phyloP scores from a whole-genome alignment of 2,888 invertebrate genomes.

The Acleris sparsana region DNA sequence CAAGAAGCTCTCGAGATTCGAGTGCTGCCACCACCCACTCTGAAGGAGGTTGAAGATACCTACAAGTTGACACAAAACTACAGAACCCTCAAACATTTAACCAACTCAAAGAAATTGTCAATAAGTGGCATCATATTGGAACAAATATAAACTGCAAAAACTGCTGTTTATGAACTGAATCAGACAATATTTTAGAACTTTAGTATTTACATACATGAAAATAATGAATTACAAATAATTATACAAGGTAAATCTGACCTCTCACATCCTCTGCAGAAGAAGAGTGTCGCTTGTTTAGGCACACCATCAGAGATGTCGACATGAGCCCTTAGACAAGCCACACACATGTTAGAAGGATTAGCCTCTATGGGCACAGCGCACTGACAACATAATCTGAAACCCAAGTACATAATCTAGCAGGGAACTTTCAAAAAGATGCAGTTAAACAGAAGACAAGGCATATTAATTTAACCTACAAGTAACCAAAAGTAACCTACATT shows the following conservation, averaged over 20 bases:
- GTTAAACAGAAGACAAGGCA: no score
- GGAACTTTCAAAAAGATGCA: conserved; percentile 26
- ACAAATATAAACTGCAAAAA: no score
- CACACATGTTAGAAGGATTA: conserved; percentile 99
- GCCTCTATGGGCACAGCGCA: conserved; percentile 96
- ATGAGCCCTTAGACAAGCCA: conserved; percentile 94
- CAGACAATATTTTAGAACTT: no score
- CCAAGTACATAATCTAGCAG: no score
- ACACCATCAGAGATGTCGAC: conserved; percentile 98
- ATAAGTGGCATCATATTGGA: no score
- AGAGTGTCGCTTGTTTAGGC: conserved; percentile 94
- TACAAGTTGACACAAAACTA: conserved; percentile 45
- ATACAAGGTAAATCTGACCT: conserved; percentile 78
- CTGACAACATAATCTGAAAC: conserved; percentile 92
- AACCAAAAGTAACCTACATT: conserved; percentile 59
- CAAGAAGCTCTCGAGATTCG: conserved; percentile 95
- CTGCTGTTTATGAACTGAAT: no score
- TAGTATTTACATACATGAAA: no score
- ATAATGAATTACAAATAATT: no score
- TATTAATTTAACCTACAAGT: conserved; percentile 15
- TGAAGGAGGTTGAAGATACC: conserved; percentile 95
- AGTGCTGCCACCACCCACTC: conserved; percentile 93
- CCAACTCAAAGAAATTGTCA: no score
- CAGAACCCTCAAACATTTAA: no score
- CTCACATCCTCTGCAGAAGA: conserved; percentile 97